Evolutionary conservation across 2,797 vertebrate genomes (phyloP), one percentile per base, ranked within the genome.

Genomic region (Brachymystax lenok): DNA sequence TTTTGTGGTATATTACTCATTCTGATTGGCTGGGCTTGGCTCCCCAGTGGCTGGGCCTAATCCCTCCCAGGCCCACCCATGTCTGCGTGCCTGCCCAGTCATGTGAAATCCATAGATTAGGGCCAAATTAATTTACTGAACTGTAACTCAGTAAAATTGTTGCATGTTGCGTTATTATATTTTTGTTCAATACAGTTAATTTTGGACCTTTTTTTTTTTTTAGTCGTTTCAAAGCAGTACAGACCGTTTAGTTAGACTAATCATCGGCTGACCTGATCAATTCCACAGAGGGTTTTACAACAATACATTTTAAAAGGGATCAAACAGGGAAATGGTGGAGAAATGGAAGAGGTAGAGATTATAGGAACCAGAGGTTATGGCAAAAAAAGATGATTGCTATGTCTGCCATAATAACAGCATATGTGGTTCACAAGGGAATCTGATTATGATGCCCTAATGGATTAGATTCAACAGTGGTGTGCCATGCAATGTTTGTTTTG

Each of bases 191-290:
- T 5, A 17, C 6, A 71, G 35, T 79, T 77, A 70, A 4, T 71
- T 30, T 64, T 17, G 27, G 61, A 69, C 64, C 21, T 77, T 24
- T 24, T 24, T 24, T 56, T 77, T 24, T 24, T 24, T 24, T 56
- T 12, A 27, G 56, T 73, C 2, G 14, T 16, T 56, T 78, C 4
- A 74, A 80, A 76, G 68, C 74, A 73, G 10, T 59, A 19, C 7
- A 8, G 33, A 19, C 50, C 19, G 3, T 77, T 76, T 27, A 70
- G 66, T 79, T 17, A 21, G 40, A 30, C 71, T n/a, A 70, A 17
- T 40, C 1, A 5, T 33, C 21, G 17, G 2, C 19, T 59, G 19
- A 19, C 19, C n/a, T 21, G 17, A 59, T 17, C 1, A 19, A 8
- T 59, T 69, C 14, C 35, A 7, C 30, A 35, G 30, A 30, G 35